Evolutionary conservation across 2,113 vertebrate genomes (phyloP), one percentile per base, ranked within the genome.

Genomic region (Upupa epops): DNA sequence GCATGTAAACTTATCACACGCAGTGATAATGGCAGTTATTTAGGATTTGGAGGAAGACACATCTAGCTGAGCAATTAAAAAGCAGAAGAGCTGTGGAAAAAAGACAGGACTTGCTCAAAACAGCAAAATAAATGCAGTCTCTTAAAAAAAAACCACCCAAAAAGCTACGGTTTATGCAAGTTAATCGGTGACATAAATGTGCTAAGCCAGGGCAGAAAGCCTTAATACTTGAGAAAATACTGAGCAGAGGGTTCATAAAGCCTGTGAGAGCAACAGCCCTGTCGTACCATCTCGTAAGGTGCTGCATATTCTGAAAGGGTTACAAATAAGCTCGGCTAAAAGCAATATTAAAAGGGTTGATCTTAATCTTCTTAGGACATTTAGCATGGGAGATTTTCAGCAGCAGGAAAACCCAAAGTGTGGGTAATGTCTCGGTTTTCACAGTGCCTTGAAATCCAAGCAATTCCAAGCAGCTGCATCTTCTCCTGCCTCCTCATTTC

Each of bases 331-430:
- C 85, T 73, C 77, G 63, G 89, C 77, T 89, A 92, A 96, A 94
- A 94, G 73, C 70, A 74, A 54, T 84, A 95, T 88, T 89, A 86
- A 92, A 96, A 93, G 40, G 45, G 79, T 52, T 84, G 90, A 94
- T 94, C 66, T 82, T 92, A 95, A 93, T 84, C 92, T 94, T 79
- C 88, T 93, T 92, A 94, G 90, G 65, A 80, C 76, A 82, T 90
- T 96, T 71, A 94, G 80, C 68, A 87, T 4, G n/a, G 80, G 81
- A 85, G 86, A 88, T 89, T 90, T 92, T 24, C 86, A 71, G 65
- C 0, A 2, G 59, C 7, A 82, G 61, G 76, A 45, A 93, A 93
- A 54, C 79, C 52, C 49, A 83, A 93, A 94, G 18, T 55, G 32
- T 68, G 77, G 22, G 69, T 5, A 54, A 22, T 64, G 61, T 25